Evolutionary conservation across 2,113 vertebrate species (phyloP), one percentile per base, ranked within the genome.

Genomic region (Epinephelus lanceolatus): DNA sequence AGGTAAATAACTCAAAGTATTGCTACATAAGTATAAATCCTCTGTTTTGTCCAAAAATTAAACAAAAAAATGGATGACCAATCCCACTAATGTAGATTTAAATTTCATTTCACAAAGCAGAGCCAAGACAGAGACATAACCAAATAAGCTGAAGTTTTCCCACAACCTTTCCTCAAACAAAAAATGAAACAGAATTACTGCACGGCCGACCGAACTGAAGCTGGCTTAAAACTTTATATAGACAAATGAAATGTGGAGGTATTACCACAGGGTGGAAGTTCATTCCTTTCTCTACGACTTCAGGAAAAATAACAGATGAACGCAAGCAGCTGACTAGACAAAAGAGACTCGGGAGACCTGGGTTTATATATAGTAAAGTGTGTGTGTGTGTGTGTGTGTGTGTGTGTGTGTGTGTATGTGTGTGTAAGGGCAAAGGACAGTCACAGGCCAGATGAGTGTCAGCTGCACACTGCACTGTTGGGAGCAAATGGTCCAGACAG

Each of bases 401-500:
- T 45, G 93, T 93, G n/a, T n/a, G n/a, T n/a, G n/a, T n/a, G 59
- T 57, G 71, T 68, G 53, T 67, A 53, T 67, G 59, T 42, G 45
- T 15, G 40, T 45, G 93, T 93, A 93, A 17, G 49, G 1, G 52
- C 21, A 53, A 18, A 33, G 33, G 42, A 94, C 90, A 77, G 42
- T 94, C 89, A 89, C 15, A 86, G 91, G 88, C 93, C 94, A 94
- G 95, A 94, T 95, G 95, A 93, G 94, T 92, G 96, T 97, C 96
- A 97, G 96, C 96, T 97, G 95, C 94, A 95, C 93, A 94, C 93
- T 88, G 94, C 93, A 96, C 93, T 91, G 95, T 90, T 93, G 90
- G 93, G 76, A 91, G 94, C 95, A 96, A 97, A 96, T 94, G 95
- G 95, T 93, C 92, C 92, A 93, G 93, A 95, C 92, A 92, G 33